A percentile compares a stretch with the other conserved stretches of the same genome.
Conservation (phyloP, 2,113 vertebrate species). For the Phoxinus phoxinus region DNA sequence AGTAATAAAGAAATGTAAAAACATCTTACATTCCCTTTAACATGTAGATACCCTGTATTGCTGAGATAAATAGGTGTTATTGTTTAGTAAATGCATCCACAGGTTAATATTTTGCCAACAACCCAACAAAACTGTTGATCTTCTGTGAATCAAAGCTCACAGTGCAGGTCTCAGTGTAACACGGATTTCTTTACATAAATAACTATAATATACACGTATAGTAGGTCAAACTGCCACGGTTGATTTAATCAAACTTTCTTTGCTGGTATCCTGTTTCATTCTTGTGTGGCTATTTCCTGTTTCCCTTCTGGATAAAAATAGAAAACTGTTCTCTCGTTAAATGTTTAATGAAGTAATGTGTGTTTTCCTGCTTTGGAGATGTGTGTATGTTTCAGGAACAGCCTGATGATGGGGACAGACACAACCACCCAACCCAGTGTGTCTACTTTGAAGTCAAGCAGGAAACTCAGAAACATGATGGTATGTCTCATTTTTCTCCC, state of each 20-base stretch:
- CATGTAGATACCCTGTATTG: background rate
- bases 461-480: background rate
- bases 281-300: conserved; percentile 9
- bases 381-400: background rate
- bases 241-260: background rate
- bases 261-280: background rate
- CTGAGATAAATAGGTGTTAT: background rate
- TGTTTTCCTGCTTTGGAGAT: background rate
- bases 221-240: background rate
- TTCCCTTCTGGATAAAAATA: conserved; percentile 3
- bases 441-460: background rate
- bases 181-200: background rate
- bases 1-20: background rate
- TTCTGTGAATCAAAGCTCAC: background rate
- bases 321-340: background rate
- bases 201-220: background rate
- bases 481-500: background rate
- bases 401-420: background rate
- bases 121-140: background rate
- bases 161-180: background rate
- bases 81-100: background rate
- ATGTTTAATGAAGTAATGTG: background rate
- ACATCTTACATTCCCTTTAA: background rate
- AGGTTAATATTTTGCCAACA: background rate
- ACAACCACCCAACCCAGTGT: background rate